Conservation (phyloP, 2,888 invertebrate genomes). For the Plebejus argus region DNA sequence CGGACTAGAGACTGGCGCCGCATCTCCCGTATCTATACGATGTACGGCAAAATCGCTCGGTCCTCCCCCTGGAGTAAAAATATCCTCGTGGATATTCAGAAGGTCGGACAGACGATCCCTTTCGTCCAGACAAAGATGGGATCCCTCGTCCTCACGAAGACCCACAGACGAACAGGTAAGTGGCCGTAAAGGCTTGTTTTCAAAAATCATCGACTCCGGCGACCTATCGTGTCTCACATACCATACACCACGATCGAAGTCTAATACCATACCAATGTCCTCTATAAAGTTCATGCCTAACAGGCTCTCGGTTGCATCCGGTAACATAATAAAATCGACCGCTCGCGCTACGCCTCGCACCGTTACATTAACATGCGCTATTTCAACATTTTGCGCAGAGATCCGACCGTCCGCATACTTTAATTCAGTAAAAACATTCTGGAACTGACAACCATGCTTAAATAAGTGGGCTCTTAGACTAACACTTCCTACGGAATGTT, state of each 20-base stretch:
- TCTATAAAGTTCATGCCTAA: not conserved
- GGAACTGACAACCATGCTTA: no score
- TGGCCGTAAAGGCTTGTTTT: not conserved
- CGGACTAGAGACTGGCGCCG: slow-evolving; percentile 15
- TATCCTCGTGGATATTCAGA: not conserved
- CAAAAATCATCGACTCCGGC: not conserved
- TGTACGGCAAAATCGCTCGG: not conserved
- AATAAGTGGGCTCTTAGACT: not conserved
- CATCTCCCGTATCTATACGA: not conserved
- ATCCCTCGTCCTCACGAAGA: not conserved
- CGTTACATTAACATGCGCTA: no score
- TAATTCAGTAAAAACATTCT: no score
- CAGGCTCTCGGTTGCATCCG: not conserved
- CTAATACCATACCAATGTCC: slow-evolving; percentile 5
- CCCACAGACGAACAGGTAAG: not conserved
- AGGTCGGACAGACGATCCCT: not conserved
- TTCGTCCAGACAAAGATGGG: not conserved
- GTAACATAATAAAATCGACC: not conserved
- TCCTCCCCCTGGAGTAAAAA: not conserved
- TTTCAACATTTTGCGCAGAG: no score
- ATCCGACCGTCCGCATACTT: no score
- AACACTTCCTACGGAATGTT: not conserved
- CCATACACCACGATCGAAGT: not conserved
- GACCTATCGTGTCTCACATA: not conserved
- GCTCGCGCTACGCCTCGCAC: no score